These are phyloP conservation scores for Oreochromis aureus DNA, from an alignment of 2,113 vertebrate species.

Conservation along the genomic window DNA sequence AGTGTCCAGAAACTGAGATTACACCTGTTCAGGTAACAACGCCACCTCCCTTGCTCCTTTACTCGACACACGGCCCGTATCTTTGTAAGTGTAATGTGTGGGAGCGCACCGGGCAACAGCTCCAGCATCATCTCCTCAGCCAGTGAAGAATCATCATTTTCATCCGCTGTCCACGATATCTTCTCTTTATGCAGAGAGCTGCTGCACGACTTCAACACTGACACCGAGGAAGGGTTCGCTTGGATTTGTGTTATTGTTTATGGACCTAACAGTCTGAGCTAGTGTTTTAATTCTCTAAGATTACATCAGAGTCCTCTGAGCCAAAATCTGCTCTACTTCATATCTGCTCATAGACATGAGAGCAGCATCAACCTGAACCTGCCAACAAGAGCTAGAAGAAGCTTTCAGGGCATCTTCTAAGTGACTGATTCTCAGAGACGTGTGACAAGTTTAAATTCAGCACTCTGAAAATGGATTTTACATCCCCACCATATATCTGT, in stretches of 20 bases:
- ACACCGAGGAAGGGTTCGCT: background rate
- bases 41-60: background rate
- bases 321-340: background rate
- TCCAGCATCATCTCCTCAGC: background rate
- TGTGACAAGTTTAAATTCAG: background rate
- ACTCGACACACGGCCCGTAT: background rate
- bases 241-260: background rate
- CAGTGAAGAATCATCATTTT: background rate
- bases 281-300: fast-evolving
- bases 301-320: background rate
- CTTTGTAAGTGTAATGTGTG: background rate
- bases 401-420: background rate
- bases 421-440: background rate
- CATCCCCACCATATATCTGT: background rate
- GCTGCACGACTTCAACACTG: background rate
- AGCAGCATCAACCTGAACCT: background rate
- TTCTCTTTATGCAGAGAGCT: background rate
- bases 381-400: background rate
- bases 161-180: background rate
- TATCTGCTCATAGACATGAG: background rate
- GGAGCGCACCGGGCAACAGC: background rate
- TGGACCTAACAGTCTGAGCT: background rate
- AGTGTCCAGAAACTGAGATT: background rate
- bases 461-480: background rate
- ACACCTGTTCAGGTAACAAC: background rate